Conservation (phyloP, 2,113 vertebrate species). For the Erythrolamprus reginae region DNA sequence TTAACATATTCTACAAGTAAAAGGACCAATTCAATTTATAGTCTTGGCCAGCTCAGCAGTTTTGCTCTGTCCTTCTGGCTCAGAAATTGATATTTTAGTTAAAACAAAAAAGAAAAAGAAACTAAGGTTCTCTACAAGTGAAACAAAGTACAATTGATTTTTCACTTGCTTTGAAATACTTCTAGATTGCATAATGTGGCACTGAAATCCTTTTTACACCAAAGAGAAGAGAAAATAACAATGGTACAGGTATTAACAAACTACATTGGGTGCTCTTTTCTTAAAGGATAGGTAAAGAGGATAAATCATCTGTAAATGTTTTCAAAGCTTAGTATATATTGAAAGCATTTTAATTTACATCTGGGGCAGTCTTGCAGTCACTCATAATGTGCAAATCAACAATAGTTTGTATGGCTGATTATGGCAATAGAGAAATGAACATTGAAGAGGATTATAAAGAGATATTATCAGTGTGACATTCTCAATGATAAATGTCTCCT, state of each 20-base stretch:
- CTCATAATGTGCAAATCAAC: neutral
- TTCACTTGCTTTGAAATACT: conserved; percentile 23
- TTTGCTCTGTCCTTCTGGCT: conserved; percentile 48
- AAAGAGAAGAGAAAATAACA: neutral
- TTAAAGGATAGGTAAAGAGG: neutral
- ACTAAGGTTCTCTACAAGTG: conserved; percentile 17
- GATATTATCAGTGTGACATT: neutral
- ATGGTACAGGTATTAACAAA: neutral
- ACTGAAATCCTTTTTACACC: conserved; percentile 14
- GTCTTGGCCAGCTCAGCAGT: conserved; percentile 57
- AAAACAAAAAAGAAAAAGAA: conserved; percentile 38
- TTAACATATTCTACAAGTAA: conserved; percentile 62
- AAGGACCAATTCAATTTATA: conserved; percentile 57
- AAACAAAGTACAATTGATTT: conserved; percentile 37
- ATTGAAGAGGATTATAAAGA: neutral
- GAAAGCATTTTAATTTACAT: neutral
- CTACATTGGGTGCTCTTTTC: neutral
- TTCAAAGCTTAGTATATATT: neutral
- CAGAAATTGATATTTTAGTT: conserved; percentile 45
- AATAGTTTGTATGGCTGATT: neutral
- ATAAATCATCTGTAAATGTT: neutral
- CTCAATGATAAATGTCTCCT: neutral
- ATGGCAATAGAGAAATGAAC: neutral
- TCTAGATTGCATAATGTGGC: conserved; percentile 14
- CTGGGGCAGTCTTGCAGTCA: neutral